These are phyloP conservation scores for Altica lythri DNA, from an alignment of 2,888 invertebrate genomes.

Conservation along the genomic window DNA sequence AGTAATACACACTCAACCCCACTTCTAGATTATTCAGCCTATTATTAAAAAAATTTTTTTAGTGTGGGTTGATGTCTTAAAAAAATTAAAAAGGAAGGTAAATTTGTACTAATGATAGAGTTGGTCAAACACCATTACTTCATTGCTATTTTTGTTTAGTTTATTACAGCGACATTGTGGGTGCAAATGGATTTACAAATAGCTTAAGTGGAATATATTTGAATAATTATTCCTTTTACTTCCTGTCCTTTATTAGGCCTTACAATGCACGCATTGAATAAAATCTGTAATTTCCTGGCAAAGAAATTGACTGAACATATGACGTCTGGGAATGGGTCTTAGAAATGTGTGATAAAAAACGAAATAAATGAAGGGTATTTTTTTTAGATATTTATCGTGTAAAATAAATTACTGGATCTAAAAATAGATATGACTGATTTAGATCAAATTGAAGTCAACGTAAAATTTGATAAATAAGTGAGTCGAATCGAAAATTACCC, in stretches of 20 bases:
- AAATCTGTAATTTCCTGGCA: neutral
- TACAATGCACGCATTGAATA: neutral
- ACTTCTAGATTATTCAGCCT: no score
- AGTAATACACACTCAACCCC: no score
- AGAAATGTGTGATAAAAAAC: no score
- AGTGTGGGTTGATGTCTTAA: no score
- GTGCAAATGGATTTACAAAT: conserved; percentile 19
- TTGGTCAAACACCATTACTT: neutral
- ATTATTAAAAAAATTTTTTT: no score
- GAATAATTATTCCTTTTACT: conserved; percentile 13
- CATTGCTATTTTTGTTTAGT: conserved; percentile 14
- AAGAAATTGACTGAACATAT: neutral
- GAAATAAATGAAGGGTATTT: neutral
- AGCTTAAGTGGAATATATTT: conserved; percentile 19
- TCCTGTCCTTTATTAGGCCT: conserved; percentile 7
- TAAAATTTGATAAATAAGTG: no score
- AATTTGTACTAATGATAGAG: neutral
- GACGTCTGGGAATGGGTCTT: no score
- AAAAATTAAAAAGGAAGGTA: no score
- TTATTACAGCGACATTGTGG: conserved; percentile 4
- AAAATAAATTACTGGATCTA: neutral
- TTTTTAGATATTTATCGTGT: neutral
- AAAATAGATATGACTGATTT: no score
- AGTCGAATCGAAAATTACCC: no score
- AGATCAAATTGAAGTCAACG: no score